Evolutionary conservation across 2,113 vertebrate genomes (phyloP), one percentile per base, ranked within the genome.

Genomic region (Atherinomorus stipes): DNA sequence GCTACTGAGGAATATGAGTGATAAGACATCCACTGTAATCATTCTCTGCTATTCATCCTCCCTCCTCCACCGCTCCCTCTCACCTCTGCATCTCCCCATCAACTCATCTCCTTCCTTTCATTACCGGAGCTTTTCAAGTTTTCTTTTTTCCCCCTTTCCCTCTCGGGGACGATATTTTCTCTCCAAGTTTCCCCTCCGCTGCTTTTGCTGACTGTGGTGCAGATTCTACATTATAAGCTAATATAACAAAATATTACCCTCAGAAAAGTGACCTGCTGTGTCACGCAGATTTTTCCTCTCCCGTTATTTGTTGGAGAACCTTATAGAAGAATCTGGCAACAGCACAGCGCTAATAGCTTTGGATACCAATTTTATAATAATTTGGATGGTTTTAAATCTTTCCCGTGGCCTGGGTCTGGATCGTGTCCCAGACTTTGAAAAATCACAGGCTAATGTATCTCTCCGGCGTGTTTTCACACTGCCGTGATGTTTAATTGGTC

Each of bases 1-100:
- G 77, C 71, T 64, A 70, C 71, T 75, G 83, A 83, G 56, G 22
- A 79, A 85, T 67, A 79, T 74, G 83, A 88, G 64, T 73, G 78
- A 88, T 86, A 81, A 79, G 71, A 79, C 84, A 65, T 71, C 44
- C 66, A 18, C 81, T 47, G 11, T 80, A 79, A 88, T 80, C 84
- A 76, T 37, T 79, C 75, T 78, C 64, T 58, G 54, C 74, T 78
- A 42, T 67, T 81, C 74, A 76, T 64, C 76, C 71, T 44, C 19
- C 63, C 71, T 70, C 64, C 49, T 23, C 37, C 7, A 10, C 61
- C 68, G 40, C 70, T 75, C 71, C 64, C 60, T 64, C 72, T 69
- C 76, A 62, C 50, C 77, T 78, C 77, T 76, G 80, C 66, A 79
- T 82, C 72, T 74, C 68, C 47, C 51, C 74, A 79, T 84, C 86